Percentiles rank a stretch among this genome's conserved stretches.
These are phyloP conservation scores for Potamarius usumacintae DNA, from an alignment of 2,113 vertebrate genomes.

Conservation along the genomic window DNA sequence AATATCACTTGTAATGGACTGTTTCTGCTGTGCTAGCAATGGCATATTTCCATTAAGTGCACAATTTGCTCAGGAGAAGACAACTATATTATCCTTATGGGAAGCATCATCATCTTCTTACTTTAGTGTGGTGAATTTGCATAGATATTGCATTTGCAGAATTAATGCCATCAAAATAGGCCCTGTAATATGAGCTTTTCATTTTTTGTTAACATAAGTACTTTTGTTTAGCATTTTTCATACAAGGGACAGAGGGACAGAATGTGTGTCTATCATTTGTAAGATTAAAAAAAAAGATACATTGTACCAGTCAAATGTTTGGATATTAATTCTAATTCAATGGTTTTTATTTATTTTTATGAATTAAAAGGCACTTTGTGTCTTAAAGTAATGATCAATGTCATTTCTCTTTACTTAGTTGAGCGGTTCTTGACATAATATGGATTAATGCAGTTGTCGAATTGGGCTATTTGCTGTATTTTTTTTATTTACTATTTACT, in stretches of 20 bases:
- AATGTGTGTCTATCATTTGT: not conserved
- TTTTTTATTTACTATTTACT: no score
- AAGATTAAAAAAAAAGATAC: not conserved
- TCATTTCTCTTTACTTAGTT: no score
- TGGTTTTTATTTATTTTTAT: no score
- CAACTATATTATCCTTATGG: constrained; percentile 29
- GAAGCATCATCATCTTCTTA: constrained; percentile 19
- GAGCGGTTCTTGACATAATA: no score
- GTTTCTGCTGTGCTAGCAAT: constrained; percentile 29
- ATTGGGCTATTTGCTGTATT: no score
- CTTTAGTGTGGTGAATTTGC: constrained; percentile 17
- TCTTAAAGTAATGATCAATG: no score
- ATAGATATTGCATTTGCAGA: constrained; percentile 20
- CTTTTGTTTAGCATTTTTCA: constrained; percentile 4
- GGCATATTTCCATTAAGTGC: constrained; percentile 36
- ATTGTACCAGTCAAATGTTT: no score
- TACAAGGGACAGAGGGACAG: not conserved
- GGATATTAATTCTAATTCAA: no score
- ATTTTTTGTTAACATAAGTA: not conserved
- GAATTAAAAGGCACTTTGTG: no score
- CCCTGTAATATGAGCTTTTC: constrained; percentile 11
- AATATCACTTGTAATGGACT: constrained; percentile 10
- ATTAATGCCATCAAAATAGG: constrained; percentile 16
- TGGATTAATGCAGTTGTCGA: no score
- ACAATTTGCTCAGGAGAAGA: constrained; percentile 25